phyloP scores from a whole-genome alignment of 2,113 vertebrate genomes.

The Melanerpes formicivorus region DNA sequence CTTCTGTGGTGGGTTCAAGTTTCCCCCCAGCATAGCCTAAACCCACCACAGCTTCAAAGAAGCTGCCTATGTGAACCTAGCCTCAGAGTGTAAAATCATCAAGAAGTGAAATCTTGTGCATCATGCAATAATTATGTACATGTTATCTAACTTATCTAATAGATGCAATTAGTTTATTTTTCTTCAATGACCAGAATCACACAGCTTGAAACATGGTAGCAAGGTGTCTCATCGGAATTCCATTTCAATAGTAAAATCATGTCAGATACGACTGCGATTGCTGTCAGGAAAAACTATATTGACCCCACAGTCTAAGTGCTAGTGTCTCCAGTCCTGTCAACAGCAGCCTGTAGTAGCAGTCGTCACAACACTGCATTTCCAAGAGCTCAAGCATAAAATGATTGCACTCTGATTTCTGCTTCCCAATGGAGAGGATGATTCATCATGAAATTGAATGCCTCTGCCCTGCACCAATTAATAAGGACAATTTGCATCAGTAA shows the following conservation, averaged over 20 bases:
- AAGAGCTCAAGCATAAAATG: background rate
- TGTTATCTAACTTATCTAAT: background rate
- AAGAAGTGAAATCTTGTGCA: background rate
- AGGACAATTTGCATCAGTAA: constrained; percentile 10
- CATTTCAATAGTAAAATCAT: background rate
- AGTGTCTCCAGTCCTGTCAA: background rate
- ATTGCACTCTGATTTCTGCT: background rate
- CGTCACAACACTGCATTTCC: background rate
- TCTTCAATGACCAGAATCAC: background rate
- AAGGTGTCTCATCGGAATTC: background rate
- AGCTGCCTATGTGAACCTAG: background rate
- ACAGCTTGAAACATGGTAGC: too few relatives aligned
- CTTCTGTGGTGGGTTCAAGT: background rate
- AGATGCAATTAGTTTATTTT: background rate
- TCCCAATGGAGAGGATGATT: background rate
- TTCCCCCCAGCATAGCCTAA: too few relatives aligned
- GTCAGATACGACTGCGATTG: background rate
- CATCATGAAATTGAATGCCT: background rate
- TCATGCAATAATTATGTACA: accelerated
- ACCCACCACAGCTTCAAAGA: background rate
- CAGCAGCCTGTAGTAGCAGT: background rate
- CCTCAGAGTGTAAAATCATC: background rate
- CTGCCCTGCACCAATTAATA: constrained; percentile 22
- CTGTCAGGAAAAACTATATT: background rate
- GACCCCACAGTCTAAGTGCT: background rate